Evolutionary conservation across 2,888 invertebrate genomes (phyloP), one percentile per base, ranked within the genome.

Genomic region (Phymatocera aterrima): DNA sequence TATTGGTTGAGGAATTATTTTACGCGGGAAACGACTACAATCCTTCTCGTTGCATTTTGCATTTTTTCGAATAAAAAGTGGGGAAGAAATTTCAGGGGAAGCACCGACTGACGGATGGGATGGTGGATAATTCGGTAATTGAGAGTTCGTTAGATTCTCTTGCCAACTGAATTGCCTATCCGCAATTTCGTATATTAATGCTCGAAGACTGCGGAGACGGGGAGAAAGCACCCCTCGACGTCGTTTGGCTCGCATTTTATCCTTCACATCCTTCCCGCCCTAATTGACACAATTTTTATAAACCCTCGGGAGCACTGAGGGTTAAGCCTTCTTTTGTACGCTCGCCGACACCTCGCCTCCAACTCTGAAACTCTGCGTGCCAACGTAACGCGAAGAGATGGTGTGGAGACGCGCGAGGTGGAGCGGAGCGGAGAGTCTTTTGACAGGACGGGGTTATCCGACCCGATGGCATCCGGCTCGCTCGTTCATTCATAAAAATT

Each of bases 261-360:
- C 78, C 78, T 74, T 46, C 78, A 43, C 72, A 74, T 72, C 72
- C 78, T 78, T 84, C 84, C 83, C 84, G 82, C 83, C 84, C 85
- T 87, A 88, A 88, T 88, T 88, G 87, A 88, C 88, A 88, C 87
- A 86, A 88, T 88, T 87, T 87, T 87, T 87, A 85, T 85, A 85
- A 86, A 87, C 85, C 85, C 84, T 83, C 83, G 72, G 83, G 82
- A 82, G 81, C 81, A 80, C 80, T 80, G 84, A 84, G 84, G 86
- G 84, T 87, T 83, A 82, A 85, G 81, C 83, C 84, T 83, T 83
- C 86, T 85, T 84, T 86, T 86, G 82, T 84, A 82, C 82, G 81
- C 79, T 78, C 81, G 80, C 82, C 84, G 81, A 84, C 85, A 83
- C 85, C 82, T 85, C 83, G 84, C 81, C 77, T 81, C 51, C 37